A percentile compares a stretch with the other conserved stretches of the same genome.
These are phyloP conservation scores for Germaria angustata DNA, from an alignment of 2,888 invertebrate genomes.

Conservation along the genomic window DNA sequence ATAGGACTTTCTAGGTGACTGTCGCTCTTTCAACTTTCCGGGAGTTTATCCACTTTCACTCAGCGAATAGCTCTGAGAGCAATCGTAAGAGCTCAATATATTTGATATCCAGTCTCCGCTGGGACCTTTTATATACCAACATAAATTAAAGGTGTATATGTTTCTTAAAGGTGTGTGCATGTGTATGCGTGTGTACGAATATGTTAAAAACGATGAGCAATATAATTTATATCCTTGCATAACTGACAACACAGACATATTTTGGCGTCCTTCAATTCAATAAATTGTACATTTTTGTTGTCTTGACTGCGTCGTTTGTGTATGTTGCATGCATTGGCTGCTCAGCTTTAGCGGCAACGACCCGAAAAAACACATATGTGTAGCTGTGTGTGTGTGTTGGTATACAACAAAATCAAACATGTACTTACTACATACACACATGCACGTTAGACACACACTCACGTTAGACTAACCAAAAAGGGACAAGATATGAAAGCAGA, in stretches of 20 bases:
- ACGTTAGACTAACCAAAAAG: background rate
- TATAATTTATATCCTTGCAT: conserved; percentile 61
- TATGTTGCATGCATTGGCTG: conserved; percentile 37
- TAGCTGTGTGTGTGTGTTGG: conserved; percentile 70
- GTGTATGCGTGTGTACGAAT: too few species aligned
- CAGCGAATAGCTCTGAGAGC: too few species aligned
- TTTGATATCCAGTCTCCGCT: too few species aligned
- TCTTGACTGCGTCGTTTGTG: conserved; percentile 69
- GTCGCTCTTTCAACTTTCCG: too few species aligned
- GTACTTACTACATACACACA: conserved; percentile 47
- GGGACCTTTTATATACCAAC: too few species aligned
- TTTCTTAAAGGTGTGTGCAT: too few species aligned
- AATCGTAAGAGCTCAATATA: too few species aligned
- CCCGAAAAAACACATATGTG: too few species aligned
- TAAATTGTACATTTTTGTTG: conserved; percentile 37
- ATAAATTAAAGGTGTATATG: too few species aligned
- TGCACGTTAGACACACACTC: conserved; percentile 34
- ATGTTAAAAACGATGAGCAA: too few species aligned
- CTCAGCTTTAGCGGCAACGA: conserved; percentile 72
- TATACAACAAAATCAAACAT: conserved; percentile 41
- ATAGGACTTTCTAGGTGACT: too few species aligned
- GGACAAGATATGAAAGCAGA: background rate
- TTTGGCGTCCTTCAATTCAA: conserved; percentile 65
- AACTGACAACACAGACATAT: conserved; percentile 61
- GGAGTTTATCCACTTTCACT: too few species aligned